phyloP scores from a whole-genome alignment of 2,113 vertebrate genomes.

The Blennius ocellaris region DNA sequence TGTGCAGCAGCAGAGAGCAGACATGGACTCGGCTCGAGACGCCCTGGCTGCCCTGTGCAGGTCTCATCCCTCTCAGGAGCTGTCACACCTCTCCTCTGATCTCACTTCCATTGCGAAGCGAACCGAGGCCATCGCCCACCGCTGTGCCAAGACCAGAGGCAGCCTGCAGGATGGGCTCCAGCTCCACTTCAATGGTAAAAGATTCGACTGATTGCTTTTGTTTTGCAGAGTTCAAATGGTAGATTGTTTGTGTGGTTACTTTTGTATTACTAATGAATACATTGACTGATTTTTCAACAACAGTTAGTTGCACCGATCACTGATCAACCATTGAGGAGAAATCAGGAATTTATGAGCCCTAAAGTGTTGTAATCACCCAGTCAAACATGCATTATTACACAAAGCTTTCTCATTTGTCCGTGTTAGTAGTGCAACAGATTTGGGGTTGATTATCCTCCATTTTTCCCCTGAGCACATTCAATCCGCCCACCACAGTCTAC shows the following conservation, averaged over 20 bases:
- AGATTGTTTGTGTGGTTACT: not conserved
- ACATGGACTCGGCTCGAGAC: conserved; percentile 87
- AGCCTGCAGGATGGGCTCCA: conserved; percentile 89
- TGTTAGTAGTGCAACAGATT: conserved; percentile 63
- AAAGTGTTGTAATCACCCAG: conserved; percentile 40
- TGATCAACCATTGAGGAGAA: conserved; percentile 6
- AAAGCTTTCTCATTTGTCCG: conserved; percentile 47
- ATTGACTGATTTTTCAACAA: not conserved
- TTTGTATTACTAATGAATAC: not conserved
- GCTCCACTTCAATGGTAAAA: conserved; percentile 88
- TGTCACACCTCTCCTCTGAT: conserved; percentile 87
- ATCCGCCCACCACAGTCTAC: conserved; percentile 54
- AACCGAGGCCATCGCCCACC: conserved; percentile 87
- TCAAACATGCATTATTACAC: conserved; percentile 39
- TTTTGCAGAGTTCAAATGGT: not conserved
- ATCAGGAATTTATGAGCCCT: conserved; percentile 28
- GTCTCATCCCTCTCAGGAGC: conserved; percentile 88
- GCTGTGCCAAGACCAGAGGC: conserved; percentile 85
- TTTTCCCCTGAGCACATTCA: conserved; percentile 64
- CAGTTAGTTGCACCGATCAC: not conserved
- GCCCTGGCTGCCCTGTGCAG: conserved; percentile 89
- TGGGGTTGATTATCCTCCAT: conserved; percentile 66
- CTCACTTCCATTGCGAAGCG: conserved; percentile 88
- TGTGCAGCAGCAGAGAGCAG: conserved; percentile 88
- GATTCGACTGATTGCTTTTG: not conserved